Percentiles rank a stretch among this genome's conserved stretches.
phyloP scores from a whole-genome alignment of 2,797 vertebrate genomes.

The Orestias chungarensis region DNA sequence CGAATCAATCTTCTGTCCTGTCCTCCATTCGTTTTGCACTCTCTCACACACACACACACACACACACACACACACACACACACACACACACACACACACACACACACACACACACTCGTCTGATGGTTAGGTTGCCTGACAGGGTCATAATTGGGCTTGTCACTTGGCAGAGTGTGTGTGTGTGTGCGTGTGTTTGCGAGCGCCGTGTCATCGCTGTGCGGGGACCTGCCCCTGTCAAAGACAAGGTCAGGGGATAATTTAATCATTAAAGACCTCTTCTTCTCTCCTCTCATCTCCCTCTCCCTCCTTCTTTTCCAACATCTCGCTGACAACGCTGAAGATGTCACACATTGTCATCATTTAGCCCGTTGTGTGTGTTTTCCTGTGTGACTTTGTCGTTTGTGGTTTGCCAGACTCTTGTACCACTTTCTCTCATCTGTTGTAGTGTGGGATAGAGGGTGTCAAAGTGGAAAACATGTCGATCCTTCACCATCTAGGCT shows the following conservation, averaged over 20 bases:
- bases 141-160: slow-evolving; percentile 82
- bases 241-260: slow-evolving; percentile 85
- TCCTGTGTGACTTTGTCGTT: slow-evolving; percentile 33
- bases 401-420: slow-evolving; percentile 60
- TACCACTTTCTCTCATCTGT: slow-evolving; percentile 42
- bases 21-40: slow-evolving; percentile 31
- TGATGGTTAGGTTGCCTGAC: slow-evolving; percentile 70
- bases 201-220: slow-evolving; percentile 56
- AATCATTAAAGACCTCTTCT: slow-evolving; percentile 81
- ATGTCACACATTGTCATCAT: slow-evolving; percentile 72
- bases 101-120: slow-evolving; percentile 40
- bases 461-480: slow-evolving; percentile 40
- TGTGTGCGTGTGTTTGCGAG: background rate
- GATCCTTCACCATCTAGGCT: slow-evolving; percentile 14
- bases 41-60: slow-evolving; percentile 6
- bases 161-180: slow-evolving; percentile 45
- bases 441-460: slow-evolving; percentile 41
- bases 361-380: slow-evolving; percentile 43
- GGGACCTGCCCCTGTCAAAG: slow-evolving; percentile 77
- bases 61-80: too few relatives aligned
- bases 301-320: slow-evolving; percentile 46
- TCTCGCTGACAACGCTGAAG: slow-evolving; percentile 69
- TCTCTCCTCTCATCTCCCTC: slow-evolving; percentile 42
- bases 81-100: background rate
- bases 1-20: slow-evolving; percentile 14